Conservation (phyloP, 2,797 vertebrate genomes). For the Glyptemys insculpta region DNA sequence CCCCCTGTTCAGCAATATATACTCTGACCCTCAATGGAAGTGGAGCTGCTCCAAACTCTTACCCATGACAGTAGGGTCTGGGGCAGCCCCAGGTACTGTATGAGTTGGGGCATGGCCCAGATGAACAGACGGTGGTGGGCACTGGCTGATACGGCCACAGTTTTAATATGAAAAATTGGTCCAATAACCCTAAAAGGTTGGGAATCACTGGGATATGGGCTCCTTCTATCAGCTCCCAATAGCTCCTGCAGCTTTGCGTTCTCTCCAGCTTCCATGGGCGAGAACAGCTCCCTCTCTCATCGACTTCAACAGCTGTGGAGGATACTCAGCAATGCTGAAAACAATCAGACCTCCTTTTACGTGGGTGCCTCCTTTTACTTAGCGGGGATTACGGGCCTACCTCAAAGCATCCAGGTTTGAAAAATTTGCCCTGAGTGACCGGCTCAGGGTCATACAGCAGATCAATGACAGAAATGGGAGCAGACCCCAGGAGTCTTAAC, state of each 20-base stretch:
- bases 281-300: background rate
- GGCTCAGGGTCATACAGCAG: background rate
- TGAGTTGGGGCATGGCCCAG: background rate
- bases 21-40: background rate
- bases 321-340: background rate
- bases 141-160: accelerated
- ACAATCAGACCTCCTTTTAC: background rate
- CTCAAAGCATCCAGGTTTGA: background rate
- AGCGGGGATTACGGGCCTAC: background rate
- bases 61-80: background rate
- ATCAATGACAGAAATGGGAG: background rate
- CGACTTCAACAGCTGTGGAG: background rate
- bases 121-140: background rate
- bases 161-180: background rate
- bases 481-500: accelerated
- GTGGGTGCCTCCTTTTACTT: background rate
- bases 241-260: background rate
- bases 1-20: background rate
- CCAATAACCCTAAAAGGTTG: background rate
- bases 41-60: accelerated
- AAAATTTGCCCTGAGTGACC: background rate
- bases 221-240: accelerated
- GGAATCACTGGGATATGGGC: background rate
- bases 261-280: background rate
- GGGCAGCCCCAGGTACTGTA: background rate